phyloP scores from a whole-genome alignment of 1,140 invertebrate genomes.

The Drosophila varians region DNA sequence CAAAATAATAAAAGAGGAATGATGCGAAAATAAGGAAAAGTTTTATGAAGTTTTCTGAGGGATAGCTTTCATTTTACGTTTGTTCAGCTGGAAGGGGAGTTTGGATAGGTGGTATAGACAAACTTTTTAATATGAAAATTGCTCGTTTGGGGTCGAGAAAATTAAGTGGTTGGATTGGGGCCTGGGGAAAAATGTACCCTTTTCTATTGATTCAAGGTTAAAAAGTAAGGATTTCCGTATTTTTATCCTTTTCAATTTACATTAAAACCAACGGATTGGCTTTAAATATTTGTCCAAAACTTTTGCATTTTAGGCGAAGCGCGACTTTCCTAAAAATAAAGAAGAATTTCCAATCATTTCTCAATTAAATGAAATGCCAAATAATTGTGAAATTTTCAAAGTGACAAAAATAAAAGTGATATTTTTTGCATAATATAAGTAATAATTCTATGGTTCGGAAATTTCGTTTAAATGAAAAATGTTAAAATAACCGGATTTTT shows the following conservation, averaged over 20 bases:
- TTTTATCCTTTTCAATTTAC: too few species aligned
- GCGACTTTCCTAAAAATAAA: too few species aligned
- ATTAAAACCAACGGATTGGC: too few species aligned
- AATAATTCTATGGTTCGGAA: too few species aligned
- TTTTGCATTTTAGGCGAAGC: too few species aligned
- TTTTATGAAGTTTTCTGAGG: conserved; percentile 60
- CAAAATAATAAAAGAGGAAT: conserved; percentile 35
- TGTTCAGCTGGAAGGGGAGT: background rate
- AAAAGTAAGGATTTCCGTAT: too few species aligned
- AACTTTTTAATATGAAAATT: conserved; percentile 77
- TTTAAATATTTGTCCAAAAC: too few species aligned
- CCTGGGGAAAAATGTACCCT: conserved; percentile 6
- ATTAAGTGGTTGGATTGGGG: conserved; percentile 15
- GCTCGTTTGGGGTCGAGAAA: conserved; percentile 41
- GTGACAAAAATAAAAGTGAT: too few species aligned
- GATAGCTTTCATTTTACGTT: conserved; percentile 38
- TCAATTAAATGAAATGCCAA: too few species aligned
- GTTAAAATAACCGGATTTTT: background rate
- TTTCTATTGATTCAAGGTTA: conserved; percentile 28
- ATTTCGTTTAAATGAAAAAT: background rate
- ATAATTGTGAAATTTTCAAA: too few species aligned
- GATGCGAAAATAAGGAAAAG: conserved; percentile 28
- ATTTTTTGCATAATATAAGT: too few species aligned
- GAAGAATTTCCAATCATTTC: too few species aligned
- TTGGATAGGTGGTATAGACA: conserved; percentile 15